Evolutionary conservation across 2,888 invertebrate genomes (phyloP).

Genomic region (Oscheius sp.): DNA sequence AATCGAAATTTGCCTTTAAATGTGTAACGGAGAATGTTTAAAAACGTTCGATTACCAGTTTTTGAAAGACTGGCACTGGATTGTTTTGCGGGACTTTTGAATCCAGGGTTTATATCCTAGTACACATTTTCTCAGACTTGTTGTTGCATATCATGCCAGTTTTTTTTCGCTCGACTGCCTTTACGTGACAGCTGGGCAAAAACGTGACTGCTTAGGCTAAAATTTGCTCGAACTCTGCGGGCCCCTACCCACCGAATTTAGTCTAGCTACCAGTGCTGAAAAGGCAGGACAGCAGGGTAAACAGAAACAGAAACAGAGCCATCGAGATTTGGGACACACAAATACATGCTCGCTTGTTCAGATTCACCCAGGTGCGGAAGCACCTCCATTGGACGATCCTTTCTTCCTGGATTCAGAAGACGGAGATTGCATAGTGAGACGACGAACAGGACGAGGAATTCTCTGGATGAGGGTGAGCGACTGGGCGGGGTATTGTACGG

Average conservation of each 20-base stretch:
- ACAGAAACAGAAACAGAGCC: background rate
- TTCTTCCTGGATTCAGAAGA: conserved; percentile 31
- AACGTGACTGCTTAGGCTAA: background rate
- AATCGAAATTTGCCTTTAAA: too few species aligned
- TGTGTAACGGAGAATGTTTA: too few species aligned
- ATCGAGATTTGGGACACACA: background rate
- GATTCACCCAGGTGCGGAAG: conserved; percentile 28
- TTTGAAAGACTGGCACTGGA: too few species aligned
- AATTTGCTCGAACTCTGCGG: background rate
- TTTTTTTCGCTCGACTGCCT: too few species aligned
- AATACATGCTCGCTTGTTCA: conserved; percentile 3
- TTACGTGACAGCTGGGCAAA: too few species aligned
- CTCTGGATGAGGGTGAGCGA: conserved; percentile 33
- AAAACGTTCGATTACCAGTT: background rate
- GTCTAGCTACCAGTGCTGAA: too few species aligned
- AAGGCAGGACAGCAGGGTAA: background rate
- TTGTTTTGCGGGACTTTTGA: too few species aligned
- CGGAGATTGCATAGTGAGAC: conserved; percentile 30
- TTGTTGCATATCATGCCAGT: background rate
- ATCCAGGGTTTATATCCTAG: too few species aligned
- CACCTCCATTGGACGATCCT: background rate
- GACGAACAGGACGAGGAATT: conserved; percentile 10
- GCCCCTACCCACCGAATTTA: too few species aligned
- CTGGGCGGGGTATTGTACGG: too few species aligned
- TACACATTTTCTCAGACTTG: background rate